Percentiles rank a stretch among this genome's conserved stretches.
Conservation (phyloP, 2,797 vertebrate species). For the Zalophus californianus region DNA sequence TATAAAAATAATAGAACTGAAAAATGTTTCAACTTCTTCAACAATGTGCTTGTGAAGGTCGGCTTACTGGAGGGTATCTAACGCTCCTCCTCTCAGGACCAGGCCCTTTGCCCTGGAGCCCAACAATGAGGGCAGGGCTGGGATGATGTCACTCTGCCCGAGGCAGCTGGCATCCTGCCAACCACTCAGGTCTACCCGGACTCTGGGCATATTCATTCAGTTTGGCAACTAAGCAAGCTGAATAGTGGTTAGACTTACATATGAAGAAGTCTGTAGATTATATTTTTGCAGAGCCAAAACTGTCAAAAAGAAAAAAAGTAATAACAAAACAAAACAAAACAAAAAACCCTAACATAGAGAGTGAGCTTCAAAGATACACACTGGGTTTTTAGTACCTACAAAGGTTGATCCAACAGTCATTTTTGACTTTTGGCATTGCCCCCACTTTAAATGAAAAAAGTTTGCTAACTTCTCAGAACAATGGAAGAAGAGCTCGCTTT, state of each 20-base stretch:
- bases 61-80: background rate
- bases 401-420: background rate
- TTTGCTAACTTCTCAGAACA: slow-evolving; percentile 46
- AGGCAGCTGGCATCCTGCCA: background rate
- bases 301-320: background rate
- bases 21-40: background rate
- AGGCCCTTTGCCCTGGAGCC: background rate
- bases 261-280: slow-evolving; percentile 25
- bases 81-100: background rate
- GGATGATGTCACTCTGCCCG: background rate
- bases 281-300: slow-evolving; percentile 64
- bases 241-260: slow-evolving; percentile 55
- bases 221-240: slow-evolving; percentile 45
- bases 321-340: background rate
- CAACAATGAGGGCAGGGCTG: background rate
- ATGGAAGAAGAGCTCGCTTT: slow-evolving; percentile 54
- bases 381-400: slow-evolving; percentile 31
- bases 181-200: background rate
- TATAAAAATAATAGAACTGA: slow-evolving; percentile 59
- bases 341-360: background rate
- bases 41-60: background rate
- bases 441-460: slow-evolving; percentile 55
- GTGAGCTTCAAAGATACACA: slow-evolving; percentile 57
- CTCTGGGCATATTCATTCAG: background rate
- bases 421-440: background rate